Base-by-base conservation (phyloP, 2,888 invertebrate species). In the Eurytoma californica region DNA sequence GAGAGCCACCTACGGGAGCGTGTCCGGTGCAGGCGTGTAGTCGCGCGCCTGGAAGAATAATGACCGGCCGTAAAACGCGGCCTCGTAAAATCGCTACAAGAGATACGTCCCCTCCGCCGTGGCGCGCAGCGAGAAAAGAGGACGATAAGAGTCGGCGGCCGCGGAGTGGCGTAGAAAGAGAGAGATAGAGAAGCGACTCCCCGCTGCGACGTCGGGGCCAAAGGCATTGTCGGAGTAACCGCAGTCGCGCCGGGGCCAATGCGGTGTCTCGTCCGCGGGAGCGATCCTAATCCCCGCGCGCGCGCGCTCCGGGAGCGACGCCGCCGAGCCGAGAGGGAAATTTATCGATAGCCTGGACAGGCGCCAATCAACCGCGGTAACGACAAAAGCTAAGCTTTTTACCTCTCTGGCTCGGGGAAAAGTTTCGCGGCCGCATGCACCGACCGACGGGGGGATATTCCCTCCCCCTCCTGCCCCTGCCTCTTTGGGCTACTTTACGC, bases 301-400 rank as follows among this genome's bases (percentile, higher is more conserved):
- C n/a, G 24, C 13, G 72, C 12, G 49, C 14, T 1, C 53, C 14
- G 53, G 5, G 16, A n/a, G 53, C 53, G 14, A n/a, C 28, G 16
- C 9, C 39, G 63, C 47, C 30, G 39, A 39, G 39, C 39, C 39
- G 39, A 39, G 39, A 12, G 47, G 63, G 63, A 78, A 77, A 75
- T 78, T 79, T 77, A 81, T 79, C 81, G 81, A 79, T 77, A 73
- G 65, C 70, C 79, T 81, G 81, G 81, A 79, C 79, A 79, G 77
- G 67, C 77, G 81, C 79, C 81, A 81, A 81, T 81, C 81, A 81
- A 77, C 63, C 61, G 69, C 60, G 60, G 20, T 24, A 58, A 70
- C 80, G 80, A 70, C 80, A 74, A 73, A 80, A 72, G 76, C 72
- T 75, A 69, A 79, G 75, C 79, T 67, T 70, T 67, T 74, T 63